Base-by-base conservation (phyloP, 2,113 vertebrate species). In the Cygnus atratus region DNA sequence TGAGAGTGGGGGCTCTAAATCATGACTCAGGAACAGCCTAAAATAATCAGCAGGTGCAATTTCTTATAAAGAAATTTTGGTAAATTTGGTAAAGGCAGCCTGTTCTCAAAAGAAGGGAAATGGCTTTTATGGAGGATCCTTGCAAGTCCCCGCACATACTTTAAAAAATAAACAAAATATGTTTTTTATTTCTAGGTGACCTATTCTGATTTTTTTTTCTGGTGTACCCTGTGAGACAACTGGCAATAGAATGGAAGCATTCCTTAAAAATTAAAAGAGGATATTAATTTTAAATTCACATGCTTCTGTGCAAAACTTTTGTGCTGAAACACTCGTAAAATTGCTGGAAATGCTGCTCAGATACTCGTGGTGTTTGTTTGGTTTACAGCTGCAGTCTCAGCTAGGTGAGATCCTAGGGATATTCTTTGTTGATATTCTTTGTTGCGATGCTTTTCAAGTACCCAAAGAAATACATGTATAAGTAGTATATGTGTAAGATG, bases 381-480 rank as follows among this genome's bases (percentile, higher is more conserved):
- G 18, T 48, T 84, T 58, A 22, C 21, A 83, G 52, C 25, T 31
- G 74, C 31, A 68, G n/a, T 25, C 33, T 58, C 39, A 14, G 33
- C 8, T 4, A 26, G 11, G 26, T 6, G 61, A 37, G 35, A 75
- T 11, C 14, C 33, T 29, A 28, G 73, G 81, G 61, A n/a, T 48
- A 44, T 44, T 44, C 44, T 44, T 44, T 13, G 16, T 8, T 15
- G 24, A 3, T 13, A 2, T 4, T 22, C 17, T 1, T 7, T 8
- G 10, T 3, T n/a, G 52, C 8, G 6, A 39, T 5, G 39, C 24
- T 71, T 25, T 37, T 37, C 14, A 5, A 20, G 37, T 11, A 37
- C 20, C 28, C 0, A 0, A 5, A 19, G 5, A 1, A 1, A 2
- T 33, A 0, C 3, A 2, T 3, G 28, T 26, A 0, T 18, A 11